Evolutionary conservation across 1,140 invertebrate species (phyloP).

Genomic region (Cotesia glomerata): DNA sequence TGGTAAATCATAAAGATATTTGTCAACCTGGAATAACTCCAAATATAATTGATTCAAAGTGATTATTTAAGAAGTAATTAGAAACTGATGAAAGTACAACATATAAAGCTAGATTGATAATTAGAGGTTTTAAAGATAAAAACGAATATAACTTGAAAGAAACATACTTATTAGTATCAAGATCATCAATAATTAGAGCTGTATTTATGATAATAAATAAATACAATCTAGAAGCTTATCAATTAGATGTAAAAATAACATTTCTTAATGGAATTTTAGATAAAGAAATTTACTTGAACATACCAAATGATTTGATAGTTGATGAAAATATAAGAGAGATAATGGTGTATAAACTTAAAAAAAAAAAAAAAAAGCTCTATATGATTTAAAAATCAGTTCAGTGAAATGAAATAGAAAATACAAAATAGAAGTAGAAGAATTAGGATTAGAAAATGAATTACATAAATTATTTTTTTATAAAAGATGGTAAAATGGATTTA

Average conservation of each 20-base stretch:
- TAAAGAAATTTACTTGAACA: slow-evolving; percentile 57
- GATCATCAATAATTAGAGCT: slow-evolving; percentile 25
- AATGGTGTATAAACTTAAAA: slow-evolving; percentile 38
- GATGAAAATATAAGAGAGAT: neutral
- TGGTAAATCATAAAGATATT: neutral
- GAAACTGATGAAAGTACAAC: neutral
- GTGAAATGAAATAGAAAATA: slow-evolving; percentile 18
- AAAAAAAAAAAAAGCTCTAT: slow-evolving; percentile 48
- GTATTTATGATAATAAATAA: slow-evolving; percentile 30
- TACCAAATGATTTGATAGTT: slow-evolving; percentile 38
- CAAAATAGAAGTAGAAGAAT: slow-evolving; percentile 25
- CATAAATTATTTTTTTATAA: slow-evolving; percentile 46
- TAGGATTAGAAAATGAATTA: slow-evolving; percentile 33
- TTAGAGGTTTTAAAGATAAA: slow-evolving; percentile 23
- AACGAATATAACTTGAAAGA: slow-evolving; percentile 23
- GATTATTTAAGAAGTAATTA: neutral
- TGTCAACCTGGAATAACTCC: neutral
- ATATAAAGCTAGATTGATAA: slow-evolving; percentile 21
- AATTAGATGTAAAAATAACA: slow-evolving; percentile 52
- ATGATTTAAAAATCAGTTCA: slow-evolving; percentile 28
- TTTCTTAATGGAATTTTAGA: slow-evolving; percentile 50
- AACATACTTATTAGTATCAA: slow-evolving; percentile 25
- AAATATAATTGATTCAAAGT: neutral
- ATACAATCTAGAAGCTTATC: slow-evolving; percentile 37
- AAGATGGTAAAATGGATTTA: slow-evolving; percentile 6